These are phyloP conservation scores for Monodelphis domestica DNA, from an alignment of 2,797 vertebrate genomes.

Conservation along the genomic window DNA sequence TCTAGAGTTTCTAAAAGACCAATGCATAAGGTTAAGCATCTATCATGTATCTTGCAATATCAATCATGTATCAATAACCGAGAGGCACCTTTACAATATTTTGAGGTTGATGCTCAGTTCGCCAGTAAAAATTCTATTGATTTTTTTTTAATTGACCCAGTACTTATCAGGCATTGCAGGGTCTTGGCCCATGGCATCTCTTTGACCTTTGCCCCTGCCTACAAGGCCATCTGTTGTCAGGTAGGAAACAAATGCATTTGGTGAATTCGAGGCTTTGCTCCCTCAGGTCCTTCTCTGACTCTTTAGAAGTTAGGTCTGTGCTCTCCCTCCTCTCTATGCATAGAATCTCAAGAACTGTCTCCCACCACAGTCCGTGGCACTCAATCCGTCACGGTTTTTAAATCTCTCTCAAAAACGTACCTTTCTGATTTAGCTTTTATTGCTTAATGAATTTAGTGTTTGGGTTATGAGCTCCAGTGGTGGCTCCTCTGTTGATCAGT, in stretches of 20 bases:
- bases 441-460: slow-evolving; percentile 51
- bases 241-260: slow-evolving; percentile 56
- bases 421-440: slow-evolving; percentile 61
- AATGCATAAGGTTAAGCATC: slow-evolving; percentile 57
- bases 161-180: slow-evolving; percentile 74
- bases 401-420: slow-evolving; percentile 7
- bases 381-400: slow-evolving; percentile 49
- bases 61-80: slow-evolving; percentile 78
- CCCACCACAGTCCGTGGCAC: not conserved
- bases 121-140: slow-evolving; percentile 78
- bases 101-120: slow-evolving; percentile 55
- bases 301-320: slow-evolving; percentile 34
- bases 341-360: slow-evolving; percentile 33
- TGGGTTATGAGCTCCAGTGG: slow-evolving; percentile 2
- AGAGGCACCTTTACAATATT: slow-evolving; percentile 72
- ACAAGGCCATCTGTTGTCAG: slow-evolving; percentile 52
- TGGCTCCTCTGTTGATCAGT: slow-evolving; percentile 62
- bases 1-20: slow-evolving; percentile 77
- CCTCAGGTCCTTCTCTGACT: slow-evolving; percentile 10
- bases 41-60: slow-evolving; percentile 74
- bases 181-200: slow-evolving; percentile 64
- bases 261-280: no score
- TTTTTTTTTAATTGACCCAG: slow-evolving; percentile 77
- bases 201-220: slow-evolving; percentile 61
- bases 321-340: not conserved